A percentile compares a stretch with the other conserved stretches of the same genome.
Conservation (phyloP, 2,797 vertebrate species). For the Enteromius thamalakanensis region DNA sequence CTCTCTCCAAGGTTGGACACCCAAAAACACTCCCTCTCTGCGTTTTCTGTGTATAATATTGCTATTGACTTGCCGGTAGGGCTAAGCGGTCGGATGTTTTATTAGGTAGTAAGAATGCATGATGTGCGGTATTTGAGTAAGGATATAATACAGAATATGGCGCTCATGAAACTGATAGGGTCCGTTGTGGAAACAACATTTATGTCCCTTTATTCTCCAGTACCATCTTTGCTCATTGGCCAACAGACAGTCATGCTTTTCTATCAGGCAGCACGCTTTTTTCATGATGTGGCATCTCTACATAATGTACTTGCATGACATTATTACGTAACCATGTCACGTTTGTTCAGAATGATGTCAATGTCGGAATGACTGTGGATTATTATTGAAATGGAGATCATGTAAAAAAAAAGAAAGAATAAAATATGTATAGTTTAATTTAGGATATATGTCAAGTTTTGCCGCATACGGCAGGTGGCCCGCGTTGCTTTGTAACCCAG, state of each 20-base stretch:
- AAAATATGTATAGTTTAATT: not conserved
- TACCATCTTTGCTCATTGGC: not conserved
- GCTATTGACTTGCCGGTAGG: not conserved
- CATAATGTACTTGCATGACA: not conserved
- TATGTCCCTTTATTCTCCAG: not conserved
- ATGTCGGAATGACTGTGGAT: not conserved
- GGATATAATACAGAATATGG: conserved; percentile 36
- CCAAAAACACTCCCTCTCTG: conserved; percentile 4
- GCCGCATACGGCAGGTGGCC: conserved; percentile 10
- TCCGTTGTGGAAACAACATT: not conserved
- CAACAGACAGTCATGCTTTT: not conserved
- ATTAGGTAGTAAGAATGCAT: not conserved
- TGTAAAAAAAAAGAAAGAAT: not conserved
- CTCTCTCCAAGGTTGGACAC: conserved; percentile 47
- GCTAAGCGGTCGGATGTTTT: not conserved
- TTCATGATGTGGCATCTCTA: not conserved
- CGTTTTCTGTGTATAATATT: not conserved
- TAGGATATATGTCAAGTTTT: not conserved
- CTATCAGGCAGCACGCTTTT: not conserved
- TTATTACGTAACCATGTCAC: conserved; percentile 16
- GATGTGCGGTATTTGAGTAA: not conserved
- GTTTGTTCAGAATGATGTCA: not conserved
- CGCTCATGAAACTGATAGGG: conserved; percentile 6
- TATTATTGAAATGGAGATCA: not conserved
- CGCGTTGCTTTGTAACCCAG: no score